Conservation (phyloP, 2,113 vertebrate species). For the Poecile atricapillus region DNA sequence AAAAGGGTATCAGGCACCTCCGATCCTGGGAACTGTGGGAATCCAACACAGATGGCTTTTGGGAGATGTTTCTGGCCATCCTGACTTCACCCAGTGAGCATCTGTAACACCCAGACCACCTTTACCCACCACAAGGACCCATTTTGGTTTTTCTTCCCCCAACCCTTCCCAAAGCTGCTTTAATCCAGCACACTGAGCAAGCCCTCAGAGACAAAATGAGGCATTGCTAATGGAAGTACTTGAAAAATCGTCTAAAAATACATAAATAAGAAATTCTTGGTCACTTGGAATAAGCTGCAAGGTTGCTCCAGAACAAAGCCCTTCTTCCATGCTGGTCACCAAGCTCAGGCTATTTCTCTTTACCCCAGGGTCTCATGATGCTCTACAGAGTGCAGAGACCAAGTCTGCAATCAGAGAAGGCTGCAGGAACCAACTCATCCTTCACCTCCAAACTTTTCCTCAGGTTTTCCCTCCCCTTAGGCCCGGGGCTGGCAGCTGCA, state of each 20-base stretch:
- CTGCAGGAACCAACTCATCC: neutral
- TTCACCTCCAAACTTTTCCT: neutral
- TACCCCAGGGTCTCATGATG: rapidly evolving
- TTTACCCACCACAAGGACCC: neutral
- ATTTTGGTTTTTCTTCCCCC: rapidly evolving
- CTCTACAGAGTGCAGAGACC: neutral
- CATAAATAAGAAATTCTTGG: neutral
- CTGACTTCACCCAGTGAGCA: neutral
- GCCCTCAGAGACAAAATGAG: neutral
- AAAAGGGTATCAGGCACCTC: neutral
- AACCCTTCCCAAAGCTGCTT: neutral
- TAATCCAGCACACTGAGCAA: rapidly evolving
- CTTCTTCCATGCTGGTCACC: neutral
- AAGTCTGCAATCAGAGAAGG: neutral
- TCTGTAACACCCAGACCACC: neutral
- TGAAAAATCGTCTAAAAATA: neutral
- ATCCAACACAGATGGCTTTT: neutral
- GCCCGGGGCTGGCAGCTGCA: neutral
- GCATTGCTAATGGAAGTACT: rapidly evolving
- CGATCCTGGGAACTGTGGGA: neutral
- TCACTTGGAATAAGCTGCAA: neutral
- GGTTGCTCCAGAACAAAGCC: neutral
- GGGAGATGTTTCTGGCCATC: neutral
- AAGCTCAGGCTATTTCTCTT: neutral
- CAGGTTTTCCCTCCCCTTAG: neutral